Evolutionary conservation across 2,113 vertebrate species (phyloP), one percentile per base, ranked within the genome.

Genomic region (Collichthys lucidus): DNA sequence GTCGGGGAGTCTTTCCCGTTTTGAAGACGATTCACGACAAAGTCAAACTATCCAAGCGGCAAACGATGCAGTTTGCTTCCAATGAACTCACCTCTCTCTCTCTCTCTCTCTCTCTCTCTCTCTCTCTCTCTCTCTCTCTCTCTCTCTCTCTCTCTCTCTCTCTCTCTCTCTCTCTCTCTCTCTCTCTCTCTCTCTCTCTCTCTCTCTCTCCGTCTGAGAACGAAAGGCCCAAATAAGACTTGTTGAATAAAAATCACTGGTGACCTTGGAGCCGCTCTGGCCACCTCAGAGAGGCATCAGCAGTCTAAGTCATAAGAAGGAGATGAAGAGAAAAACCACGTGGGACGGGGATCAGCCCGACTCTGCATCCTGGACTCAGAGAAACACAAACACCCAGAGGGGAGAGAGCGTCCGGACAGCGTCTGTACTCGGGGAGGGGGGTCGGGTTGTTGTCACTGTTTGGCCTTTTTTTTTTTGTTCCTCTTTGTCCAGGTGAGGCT

Each of bases 51-150:
- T 94, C 91, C 91, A 91, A 95, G 96, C 35, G 35, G 35, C 94
- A 88, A 95, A 93, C 92, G n/a, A n/a, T n/a, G n/a, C n/a, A n/a
- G n/a, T n/a, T 95, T 93, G 94, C 95, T 91, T 93, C 95, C 93
- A 88, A 94, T 68, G 77, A 86, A 89, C 84, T 88, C 53, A 90
- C 91, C 95, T 92, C 94, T 93, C 92, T 92, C 35, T 35, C 35
- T 31, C 4, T 31, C 31, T 31, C 95, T 92, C 94, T 93, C 92
- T 92, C 35, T 35, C 35, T 35, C n/a, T n/a, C n/a, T n/a, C n/a
- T n/a, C n/a, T n/a, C n/a, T n/a, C n/a, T n/a, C n/a, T n/a, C n/a
- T n/a, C n/a, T n/a, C n/a, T n/a, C n/a, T n/a, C n/a, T n/a, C n/a
- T n/a, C n/a, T n/a, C n/a, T n/a, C n/a, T n/a, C n/a, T n/a, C n/a